Evolutionary conservation across 1,140 invertebrate species (phyloP), one percentile per base, ranked within the genome.

Genomic region (Heterodera schachtii): DNA sequence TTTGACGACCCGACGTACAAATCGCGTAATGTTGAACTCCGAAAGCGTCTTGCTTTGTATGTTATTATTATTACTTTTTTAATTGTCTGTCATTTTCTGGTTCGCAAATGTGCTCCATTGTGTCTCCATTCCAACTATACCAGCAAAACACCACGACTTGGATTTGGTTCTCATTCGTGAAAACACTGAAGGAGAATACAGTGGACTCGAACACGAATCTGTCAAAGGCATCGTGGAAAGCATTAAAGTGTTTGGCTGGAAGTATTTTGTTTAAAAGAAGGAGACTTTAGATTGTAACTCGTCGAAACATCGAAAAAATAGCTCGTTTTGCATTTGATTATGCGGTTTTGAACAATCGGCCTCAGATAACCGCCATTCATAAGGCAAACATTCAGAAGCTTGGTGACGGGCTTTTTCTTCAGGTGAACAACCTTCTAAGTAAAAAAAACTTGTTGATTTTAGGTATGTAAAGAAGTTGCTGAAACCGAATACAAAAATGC

Each of bases 161-260:
- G 95, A 99, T 91, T 93, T 98, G 90, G 82, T 83, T 41, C 66
- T 83, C 47, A 83, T 83, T 44, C 92, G 95, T 87, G 96, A 99
- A 91, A 99, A 99, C 86, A 92, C 92, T 43, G 92, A 92, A 84
- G 92, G 92, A 75, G 92, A 92, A 87, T 92, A 92, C 87, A 94
- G 95, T 82, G 98, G 98, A 93, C 92, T 98, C 89, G 98, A 99
- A 90, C 97, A 99, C 91, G 95, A 97, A 91, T 96, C 94, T 86
- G 95, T 96, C 0, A 86, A 90, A 41, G 98, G 98, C 52, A 95
- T 99, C 0, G 94, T 99, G 41, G 97, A 99, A 91, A 95, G 95
- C 86, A 93, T 99, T 93, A 99, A 99, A 83, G 88, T 89, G 13
- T 6, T 47, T 73, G 31, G 44, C 71, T 81, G 60, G 21, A 79